phyloP scores from a whole-genome alignment of 1,140 invertebrate genomes.

The Lepidurus packardi region DNA sequence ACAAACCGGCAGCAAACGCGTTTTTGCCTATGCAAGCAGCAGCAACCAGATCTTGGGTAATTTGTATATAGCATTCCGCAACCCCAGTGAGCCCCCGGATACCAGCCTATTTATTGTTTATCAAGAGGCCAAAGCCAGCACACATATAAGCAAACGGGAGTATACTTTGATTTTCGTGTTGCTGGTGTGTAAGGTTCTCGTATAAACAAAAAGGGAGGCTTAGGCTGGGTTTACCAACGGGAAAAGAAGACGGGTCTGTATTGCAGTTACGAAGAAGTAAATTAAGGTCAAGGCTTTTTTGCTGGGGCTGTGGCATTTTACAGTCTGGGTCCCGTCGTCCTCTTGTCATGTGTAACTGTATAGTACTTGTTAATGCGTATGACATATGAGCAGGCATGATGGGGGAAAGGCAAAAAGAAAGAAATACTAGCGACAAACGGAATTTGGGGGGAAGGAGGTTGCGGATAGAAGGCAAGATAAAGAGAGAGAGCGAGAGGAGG shows the following conservation, averaged over 20 bases:
- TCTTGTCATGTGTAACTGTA: slow-evolving; percentile 15
- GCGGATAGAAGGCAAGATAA: not conserved
- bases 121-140: slow-evolving; percentile 8
- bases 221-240: not conserved
- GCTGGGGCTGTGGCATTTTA: not conserved
- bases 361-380: slow-evolving; percentile 20
- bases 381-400: slow-evolving; percentile 21
- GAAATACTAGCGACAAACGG: not conserved
- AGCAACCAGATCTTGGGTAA: not conserved
- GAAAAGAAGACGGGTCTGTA: not conserved
- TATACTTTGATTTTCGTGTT: not conserved
- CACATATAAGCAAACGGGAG: not conserved
- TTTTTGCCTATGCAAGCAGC: too few species aligned
- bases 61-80: not conserved
- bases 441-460: not conserved
- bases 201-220: slow-evolving; percentile 1
- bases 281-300: slow-evolving; percentile 15
- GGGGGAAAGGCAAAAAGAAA: not conserved
- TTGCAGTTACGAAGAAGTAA: not conserved
- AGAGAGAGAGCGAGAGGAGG: not conserved
- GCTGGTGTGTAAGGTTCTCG: not conserved
- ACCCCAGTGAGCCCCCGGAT: not conserved
- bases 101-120: not conserved
- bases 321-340: not conserved
- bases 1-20: too few species aligned